Percentiles rank a stretch among this genome's conserved stretches.
Conservation (phyloP, 2,797 vertebrate genomes). For the Tiaroga cobitis region DNA sequence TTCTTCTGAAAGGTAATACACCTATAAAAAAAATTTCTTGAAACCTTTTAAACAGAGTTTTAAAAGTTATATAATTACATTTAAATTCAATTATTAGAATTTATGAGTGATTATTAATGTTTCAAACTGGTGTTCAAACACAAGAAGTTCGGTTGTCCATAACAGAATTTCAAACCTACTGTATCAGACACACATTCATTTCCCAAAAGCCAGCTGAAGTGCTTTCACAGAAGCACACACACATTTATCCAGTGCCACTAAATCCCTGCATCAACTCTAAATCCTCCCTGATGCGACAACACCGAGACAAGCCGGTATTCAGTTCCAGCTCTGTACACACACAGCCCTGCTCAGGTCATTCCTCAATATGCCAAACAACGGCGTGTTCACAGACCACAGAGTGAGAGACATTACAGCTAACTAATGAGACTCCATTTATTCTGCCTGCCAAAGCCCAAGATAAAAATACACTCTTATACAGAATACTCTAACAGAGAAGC, state of each 20-base stretch:
- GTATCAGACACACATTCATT: conserved; percentile 16
- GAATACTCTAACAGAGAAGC: conserved; percentile 61
- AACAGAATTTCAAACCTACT: neutral
- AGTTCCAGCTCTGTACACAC: conserved; percentile 47
- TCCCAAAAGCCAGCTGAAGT: conserved; percentile 9
- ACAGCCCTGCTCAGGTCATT: conserved; percentile 59
- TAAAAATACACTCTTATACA: conserved; percentile 62
- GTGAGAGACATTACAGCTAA: conserved; percentile 68
- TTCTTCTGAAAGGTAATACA: too few species aligned
- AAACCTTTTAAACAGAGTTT: neutral
- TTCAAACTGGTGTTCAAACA: neutral
- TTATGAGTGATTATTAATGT: neutral
- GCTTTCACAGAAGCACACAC: conserved; percentile 20
- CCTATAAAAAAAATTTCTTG: too few species aligned
- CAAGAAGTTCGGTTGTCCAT: neutral
- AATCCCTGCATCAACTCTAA: conserved; percentile 35
- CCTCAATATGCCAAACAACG: conserved; percentile 73
- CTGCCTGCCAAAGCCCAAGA: conserved; percentile 59
- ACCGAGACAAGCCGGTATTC: conserved; percentile 48
- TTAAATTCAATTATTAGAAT: neutral
- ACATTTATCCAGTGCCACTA: conserved; percentile 19
- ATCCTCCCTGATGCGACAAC: conserved; percentile 46
- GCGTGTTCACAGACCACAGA: conserved; percentile 72
- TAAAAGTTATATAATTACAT: neutral
- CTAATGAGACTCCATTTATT: conserved; percentile 71